Conservation (phyloP, 2,888 invertebrate genomes). For the Clostera curtula region DNA sequence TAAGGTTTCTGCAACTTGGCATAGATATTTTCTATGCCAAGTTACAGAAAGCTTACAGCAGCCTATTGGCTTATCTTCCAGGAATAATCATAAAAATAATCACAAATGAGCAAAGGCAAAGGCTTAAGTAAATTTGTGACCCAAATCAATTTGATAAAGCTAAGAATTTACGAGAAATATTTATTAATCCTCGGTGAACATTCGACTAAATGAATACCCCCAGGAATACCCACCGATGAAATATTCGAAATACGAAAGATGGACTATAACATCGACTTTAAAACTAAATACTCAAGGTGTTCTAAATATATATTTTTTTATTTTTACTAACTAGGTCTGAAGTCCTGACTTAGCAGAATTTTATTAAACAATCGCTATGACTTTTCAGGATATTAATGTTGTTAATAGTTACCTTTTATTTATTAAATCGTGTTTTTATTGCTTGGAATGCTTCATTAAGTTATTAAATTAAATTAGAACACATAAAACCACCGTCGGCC, state of each 20-base stretch:
- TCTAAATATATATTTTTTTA: slow-evolving; percentile 28
- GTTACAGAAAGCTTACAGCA: too few species aligned
- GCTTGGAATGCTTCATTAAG: slow-evolving; percentile 33
- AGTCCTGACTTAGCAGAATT: slow-evolving; percentile 29
- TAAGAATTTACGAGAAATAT: too few species aligned
- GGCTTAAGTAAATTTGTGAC: too few species aligned
- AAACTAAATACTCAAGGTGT: slow-evolving; percentile 18
- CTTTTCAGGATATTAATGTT: slow-evolving; percentile 1
- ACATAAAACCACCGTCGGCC: slow-evolving; percentile 22
- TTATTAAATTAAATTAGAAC: slow-evolving; percentile 31
- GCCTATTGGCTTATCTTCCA: too few species aligned
- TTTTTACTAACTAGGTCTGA: slow-evolving; percentile 12
- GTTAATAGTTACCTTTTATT: slow-evolving; percentile 20
- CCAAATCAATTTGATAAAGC: too few species aligned
- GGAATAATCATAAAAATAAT: too few species aligned
- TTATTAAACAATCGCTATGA: slow-evolving; percentile 2
- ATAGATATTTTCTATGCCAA: too few species aligned
- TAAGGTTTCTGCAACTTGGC: slow-evolving; percentile 18
- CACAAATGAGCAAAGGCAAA: too few species aligned
- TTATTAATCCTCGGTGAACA: too few species aligned
- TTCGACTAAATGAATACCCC: too few species aligned
- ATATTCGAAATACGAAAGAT: background rate
- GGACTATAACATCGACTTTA: background rate
- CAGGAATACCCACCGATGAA: too few species aligned
- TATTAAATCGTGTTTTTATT: slow-evolving; percentile 15